phyloP scores from a whole-genome alignment of 2,797 vertebrate species.

The Heliangelus exortis region DNA sequence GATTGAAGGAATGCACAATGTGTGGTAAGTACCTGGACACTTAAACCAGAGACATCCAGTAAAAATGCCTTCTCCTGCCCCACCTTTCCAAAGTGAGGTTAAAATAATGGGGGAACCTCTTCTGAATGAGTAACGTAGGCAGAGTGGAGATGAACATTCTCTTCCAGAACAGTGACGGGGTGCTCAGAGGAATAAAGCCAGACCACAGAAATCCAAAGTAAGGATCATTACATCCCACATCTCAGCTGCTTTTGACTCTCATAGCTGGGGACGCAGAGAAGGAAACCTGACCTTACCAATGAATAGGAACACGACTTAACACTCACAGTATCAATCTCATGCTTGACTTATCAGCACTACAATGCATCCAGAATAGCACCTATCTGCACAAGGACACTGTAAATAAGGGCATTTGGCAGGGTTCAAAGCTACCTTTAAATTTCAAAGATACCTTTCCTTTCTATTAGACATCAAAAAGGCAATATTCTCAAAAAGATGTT shows the following conservation, averaged over 20 bases:
- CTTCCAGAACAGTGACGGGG: background rate
- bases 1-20: background rate
- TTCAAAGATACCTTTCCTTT: background rate
- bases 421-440: background rate
- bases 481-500: background rate
- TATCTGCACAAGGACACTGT: background rate
- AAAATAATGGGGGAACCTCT: background rate
- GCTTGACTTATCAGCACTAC: background rate
- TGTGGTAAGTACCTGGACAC: background rate
- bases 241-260: background rate
- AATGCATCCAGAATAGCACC: background rate
- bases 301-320: background rate
- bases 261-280: background rate
- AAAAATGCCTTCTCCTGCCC: background rate
- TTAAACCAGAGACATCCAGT: accelerated
- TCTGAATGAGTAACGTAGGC: background rate
- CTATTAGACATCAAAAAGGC: background rate
- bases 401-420: background rate
- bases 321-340: background rate
- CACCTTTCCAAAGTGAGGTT: background rate
- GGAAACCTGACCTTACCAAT: background rate
- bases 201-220: background rate
- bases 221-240: background rate
- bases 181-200: background rate
- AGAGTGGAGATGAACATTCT: background rate